Conservation (phyloP, 35 echinoderm and acorn worm genomes). For the Heliocidaris erythrogramma region DNA sequence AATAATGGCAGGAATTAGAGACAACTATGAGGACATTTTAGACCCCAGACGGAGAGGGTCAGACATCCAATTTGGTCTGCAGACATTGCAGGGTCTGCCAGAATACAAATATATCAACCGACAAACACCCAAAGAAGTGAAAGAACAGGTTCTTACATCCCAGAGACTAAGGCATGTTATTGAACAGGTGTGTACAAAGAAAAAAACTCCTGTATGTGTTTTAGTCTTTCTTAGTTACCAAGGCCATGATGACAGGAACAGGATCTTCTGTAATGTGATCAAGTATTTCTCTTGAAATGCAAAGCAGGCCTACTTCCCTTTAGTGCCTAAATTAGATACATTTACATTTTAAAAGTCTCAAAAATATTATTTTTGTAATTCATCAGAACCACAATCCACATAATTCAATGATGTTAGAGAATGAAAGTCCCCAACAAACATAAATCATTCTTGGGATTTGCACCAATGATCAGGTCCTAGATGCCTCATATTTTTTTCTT, state of each 20-base stretch:
- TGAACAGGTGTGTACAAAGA: conserved; percentile 64
- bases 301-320: neutral
- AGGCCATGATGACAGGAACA: no score
- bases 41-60: conserved; percentile 63
- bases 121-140: conserved; percentile 63
- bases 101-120: conserved; percentile 84
- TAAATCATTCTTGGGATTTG: neutral
- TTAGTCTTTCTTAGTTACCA: neutral
- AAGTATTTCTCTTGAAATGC: no score
- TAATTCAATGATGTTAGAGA: neutral
- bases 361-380: neutral
- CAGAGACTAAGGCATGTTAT: conserved; percentile 76
- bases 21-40: conserved; percentile 85
- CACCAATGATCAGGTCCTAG: no score
- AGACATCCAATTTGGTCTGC: conserved; percentile 68
- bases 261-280: no score
- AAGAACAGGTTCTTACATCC: conserved; percentile 71
- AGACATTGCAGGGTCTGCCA: conserved; percentile 65
- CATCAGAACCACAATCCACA: neutral
- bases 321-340: neutral
- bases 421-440: neutral
- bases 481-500: no score
- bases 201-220: neutral
- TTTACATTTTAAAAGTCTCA: neutral
- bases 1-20: conserved; percentile 18